Conservation (phyloP, 2,888 invertebrate species). For the Drosophila recens region DNA sequence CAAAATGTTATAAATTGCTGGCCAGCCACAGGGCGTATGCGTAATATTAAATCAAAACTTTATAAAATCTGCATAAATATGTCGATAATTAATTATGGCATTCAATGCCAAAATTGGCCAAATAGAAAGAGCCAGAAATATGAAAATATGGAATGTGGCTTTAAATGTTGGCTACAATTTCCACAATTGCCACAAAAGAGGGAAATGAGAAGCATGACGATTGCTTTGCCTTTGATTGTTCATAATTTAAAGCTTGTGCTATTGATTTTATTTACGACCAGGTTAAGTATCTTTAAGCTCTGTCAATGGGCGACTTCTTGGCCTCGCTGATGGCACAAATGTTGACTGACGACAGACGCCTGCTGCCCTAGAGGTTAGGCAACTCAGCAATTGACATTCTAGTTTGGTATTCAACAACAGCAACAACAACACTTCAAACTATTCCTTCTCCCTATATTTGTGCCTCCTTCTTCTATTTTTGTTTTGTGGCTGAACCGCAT, state of each 20-base stretch:
- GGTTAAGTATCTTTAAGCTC: conserved; percentile 14
- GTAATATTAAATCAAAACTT: conserved; percentile 26
- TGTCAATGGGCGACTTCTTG: conserved; percentile 14
- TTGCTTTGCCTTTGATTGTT: conserved; percentile 28
- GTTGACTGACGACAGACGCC: conserved; percentile 6
- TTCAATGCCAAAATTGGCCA: conserved; percentile 8
- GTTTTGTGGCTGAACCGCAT: conserved; percentile 1
- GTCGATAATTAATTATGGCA: conserved; percentile 29
- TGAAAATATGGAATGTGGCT: not conserved
- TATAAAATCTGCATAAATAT: conserved; percentile 25
- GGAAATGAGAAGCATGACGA: conserved; percentile 7
- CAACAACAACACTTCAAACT: not conserved
- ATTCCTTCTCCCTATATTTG: no score
- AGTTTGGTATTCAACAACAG: conserved; percentile 4
- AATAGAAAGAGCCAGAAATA: not conserved
- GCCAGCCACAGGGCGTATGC: conserved; percentile 42
- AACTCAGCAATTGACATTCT: conserved; percentile 41
- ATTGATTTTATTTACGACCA: conserved; percentile 46
- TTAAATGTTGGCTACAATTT: conserved; percentile 5
- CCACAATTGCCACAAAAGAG: conserved; percentile 12
- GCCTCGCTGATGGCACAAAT: conserved; percentile 22
- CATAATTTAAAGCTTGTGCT: conserved; percentile 51
- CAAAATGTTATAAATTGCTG: conserved; percentile 1
- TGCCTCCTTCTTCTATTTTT: no score
- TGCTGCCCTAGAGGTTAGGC: conserved; percentile 21